Conservation (phyloP, 2,888 invertebrate species). For the Deroplatys truncata region DNA sequence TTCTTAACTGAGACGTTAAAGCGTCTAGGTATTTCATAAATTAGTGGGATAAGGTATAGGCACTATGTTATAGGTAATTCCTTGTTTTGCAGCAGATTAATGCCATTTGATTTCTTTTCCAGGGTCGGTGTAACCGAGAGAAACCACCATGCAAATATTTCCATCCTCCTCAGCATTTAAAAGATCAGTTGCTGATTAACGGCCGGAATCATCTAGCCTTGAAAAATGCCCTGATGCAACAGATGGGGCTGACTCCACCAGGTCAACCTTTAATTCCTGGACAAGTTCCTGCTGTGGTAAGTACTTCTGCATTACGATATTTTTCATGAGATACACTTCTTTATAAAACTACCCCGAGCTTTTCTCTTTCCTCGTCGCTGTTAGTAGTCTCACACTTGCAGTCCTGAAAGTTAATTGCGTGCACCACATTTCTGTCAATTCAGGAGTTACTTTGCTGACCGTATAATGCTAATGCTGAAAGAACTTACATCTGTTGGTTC, state of each 20-base stretch:
- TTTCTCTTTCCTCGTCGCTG: background rate
- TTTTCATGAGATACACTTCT: background rate
- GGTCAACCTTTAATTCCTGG: slow-evolving; percentile 88
- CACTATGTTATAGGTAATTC: too few relatives aligned
- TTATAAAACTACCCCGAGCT: background rate
- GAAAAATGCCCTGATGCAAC: slow-evolving; percentile 96
- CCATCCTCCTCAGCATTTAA: slow-evolving; percentile 99
- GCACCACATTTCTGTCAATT: too few relatives aligned
- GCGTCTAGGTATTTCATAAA: too few relatives aligned
- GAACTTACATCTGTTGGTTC: too few relatives aligned
- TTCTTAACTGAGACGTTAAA: too few relatives aligned
- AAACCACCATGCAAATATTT: slow-evolving; percentile 99
- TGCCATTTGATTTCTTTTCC: slow-evolving; percentile 42
- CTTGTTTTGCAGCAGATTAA: background rate
- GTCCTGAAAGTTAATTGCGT: background rate
- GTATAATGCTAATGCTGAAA: too few relatives aligned
- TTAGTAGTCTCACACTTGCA: background rate
- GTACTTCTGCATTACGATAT: slow-evolving; percentile 42
- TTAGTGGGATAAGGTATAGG: too few relatives aligned
- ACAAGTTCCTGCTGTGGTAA: slow-evolving; percentile 90
- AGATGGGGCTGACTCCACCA: slow-evolving; percentile 84
- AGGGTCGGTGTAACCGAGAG: slow-evolving; percentile 99
- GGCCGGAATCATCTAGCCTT: slow-evolving; percentile 98
- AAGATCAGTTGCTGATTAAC: slow-evolving; percentile 99
- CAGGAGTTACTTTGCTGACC: too few relatives aligned